Evolutionary conservation across 2,888 invertebrate genomes (phyloP), one percentile per base, ranked within the genome.

Genomic region (Epistrophella euchroma): DNA sequence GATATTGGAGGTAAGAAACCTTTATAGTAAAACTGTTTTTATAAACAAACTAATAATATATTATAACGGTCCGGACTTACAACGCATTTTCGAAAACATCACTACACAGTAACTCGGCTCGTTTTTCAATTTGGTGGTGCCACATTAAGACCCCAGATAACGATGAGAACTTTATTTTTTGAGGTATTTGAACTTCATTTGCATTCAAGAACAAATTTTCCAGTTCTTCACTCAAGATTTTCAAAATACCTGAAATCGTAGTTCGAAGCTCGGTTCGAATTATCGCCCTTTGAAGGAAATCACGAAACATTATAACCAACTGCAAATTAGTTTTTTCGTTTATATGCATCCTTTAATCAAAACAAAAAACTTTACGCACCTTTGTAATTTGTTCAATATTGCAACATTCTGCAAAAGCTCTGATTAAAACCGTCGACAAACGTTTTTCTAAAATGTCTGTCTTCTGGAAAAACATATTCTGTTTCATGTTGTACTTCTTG

Each of bases 111-210:
- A 56, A 13, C 37, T 22, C n/a, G 1, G 71, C 28, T 1, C 86
- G 70, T 40, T 66, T 47, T 71, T 82, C 32, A 19, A 56, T 40
- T 66, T 97, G 97, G 89, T 94, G 92, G 4, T 97, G 91, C 95
- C 96, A 97, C 92, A 95, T 95, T 52, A 97, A 91, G 77, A 95
- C 93, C 0, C 97, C 97, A 22, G 96, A 94, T 1, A 97, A 88
- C 19, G 91, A 89, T 94, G 75, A 96, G 95, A 56, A 97, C 96
- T 91, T 96, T 35, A 88, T 88, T 47, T 91, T 90, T 35, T 88
- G 50, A 0, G 91, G 89, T 0, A 85, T 88, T 10, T 88, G 45
- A 22, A 89, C 74, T 47, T 89, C 90, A 17, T 88, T 87, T 35
- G 22, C 25, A 19, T 25, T 79, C 0, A 19, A 4, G 22, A 9